Conservation (phyloP, 2,888 invertebrate genomes). For the Sceliomorpha sp. region DNA sequence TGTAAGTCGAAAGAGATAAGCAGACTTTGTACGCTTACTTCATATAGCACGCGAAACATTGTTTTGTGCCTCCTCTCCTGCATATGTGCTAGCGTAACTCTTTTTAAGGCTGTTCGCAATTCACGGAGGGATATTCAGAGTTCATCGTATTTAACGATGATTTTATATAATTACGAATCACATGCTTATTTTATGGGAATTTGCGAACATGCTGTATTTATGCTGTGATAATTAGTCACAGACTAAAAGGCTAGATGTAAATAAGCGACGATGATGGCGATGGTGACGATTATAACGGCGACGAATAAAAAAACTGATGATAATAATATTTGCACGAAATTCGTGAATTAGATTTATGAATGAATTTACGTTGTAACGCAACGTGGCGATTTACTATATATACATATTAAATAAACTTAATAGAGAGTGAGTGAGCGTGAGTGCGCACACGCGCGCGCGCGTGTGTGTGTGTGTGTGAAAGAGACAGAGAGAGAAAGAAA, state of each 20-base stretch:
- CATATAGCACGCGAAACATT: too few species aligned
- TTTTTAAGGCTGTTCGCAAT: slow-evolving; percentile 38
- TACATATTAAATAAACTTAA: slow-evolving; percentile 55
- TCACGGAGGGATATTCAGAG: slow-evolving; percentile 38
- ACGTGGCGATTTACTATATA: slow-evolving; percentile 51
- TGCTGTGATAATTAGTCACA: slow-evolving; percentile 57
- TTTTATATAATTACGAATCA: slow-evolving; percentile 19
- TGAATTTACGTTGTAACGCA: slow-evolving; percentile 43
- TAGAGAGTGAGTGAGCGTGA: slow-evolving; percentile 22
- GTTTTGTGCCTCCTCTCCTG: background rate
- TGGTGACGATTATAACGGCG: too few species aligned
- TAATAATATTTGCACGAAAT: slow-evolving; percentile 2
- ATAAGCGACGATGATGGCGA: too few species aligned
- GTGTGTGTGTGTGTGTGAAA: too few species aligned
- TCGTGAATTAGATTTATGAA: background rate
- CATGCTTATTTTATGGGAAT: slow-evolving; percentile 49
- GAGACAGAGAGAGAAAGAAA: slow-evolving; percentile 58
- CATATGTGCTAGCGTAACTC: background rate
- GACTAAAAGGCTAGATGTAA: slow-evolving; percentile 37
- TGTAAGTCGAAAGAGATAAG: too few species aligned
- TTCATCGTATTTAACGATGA: slow-evolving; percentile 1
- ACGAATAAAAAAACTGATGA: slow-evolving; percentile 16
- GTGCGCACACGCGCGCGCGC: too few species aligned
- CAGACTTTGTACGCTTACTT: too few species aligned
- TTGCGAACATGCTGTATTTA: slow-evolving; percentile 35